A percentile compares a stretch with the other conserved stretches of the same genome.
These are phyloP conservation scores for Dermolepida albohirtum DNA, from an alignment of 2,888 invertebrate species.

Conservation along the genomic window DNA sequence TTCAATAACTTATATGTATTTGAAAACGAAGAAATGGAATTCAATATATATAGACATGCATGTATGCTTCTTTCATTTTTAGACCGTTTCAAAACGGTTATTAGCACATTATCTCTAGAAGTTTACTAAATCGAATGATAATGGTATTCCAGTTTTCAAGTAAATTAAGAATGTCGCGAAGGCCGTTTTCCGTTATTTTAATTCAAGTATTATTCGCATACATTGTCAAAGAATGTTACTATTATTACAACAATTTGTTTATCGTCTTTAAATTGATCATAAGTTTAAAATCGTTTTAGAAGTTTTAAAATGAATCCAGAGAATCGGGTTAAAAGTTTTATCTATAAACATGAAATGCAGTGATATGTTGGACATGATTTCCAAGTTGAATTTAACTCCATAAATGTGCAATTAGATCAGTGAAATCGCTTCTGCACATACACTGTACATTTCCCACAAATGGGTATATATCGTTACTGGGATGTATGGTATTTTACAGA, in stretches of 20 bases:
- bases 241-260: not conserved
- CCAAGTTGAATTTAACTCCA: slow-evolving; percentile 13
- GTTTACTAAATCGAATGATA: no score
- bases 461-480: slow-evolving; percentile 1
- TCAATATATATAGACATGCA: no score
- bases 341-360: slow-evolving; percentile 15
- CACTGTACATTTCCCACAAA: slow-evolving; percentile 19
- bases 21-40: no score
- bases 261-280: not conserved
- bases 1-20: no score
- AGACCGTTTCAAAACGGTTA: no score
- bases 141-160: no score
- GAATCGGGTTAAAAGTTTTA: slow-evolving; percentile 22
- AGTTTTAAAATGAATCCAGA: slow-evolving; percentile 14
- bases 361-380: not conserved
- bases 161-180: no score
- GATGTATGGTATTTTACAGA: slow-evolving; percentile 13
- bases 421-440: slow-evolving; percentile 20
- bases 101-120: no score
- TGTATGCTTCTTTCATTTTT: no score
- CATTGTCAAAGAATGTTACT: no score
- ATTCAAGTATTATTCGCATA: no score
- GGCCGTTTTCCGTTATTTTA: no score
- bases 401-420: slow-evolving; percentile 33
- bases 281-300: slow-evolving; percentile 3